Conservation (phyloP, 2,113 vertebrate genomes). For the Cariama cristata region DNA sequence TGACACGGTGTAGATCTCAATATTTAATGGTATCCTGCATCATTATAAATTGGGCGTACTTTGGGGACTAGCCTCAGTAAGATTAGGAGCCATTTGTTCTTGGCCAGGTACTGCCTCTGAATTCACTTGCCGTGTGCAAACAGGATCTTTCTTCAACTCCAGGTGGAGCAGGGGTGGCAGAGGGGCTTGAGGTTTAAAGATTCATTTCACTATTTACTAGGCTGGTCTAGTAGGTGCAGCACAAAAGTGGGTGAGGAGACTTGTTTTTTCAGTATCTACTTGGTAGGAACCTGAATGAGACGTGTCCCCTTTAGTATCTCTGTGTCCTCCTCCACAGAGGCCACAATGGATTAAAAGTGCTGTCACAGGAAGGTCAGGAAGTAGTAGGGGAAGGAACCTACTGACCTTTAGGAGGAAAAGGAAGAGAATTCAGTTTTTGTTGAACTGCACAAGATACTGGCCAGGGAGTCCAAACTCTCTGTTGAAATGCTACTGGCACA, state of each 20-base stretch:
- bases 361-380: neutral
- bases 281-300: neutral
- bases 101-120: neutral
- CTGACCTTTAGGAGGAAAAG: neutral
- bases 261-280: neutral
- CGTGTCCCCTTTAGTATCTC: neutral
- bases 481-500: rapidly evolving
- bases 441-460: neutral
- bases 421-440: neutral
- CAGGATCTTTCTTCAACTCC: neutral
- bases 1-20: neutral
- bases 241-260: neutral
- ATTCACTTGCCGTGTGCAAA: neutral
- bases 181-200: neutral
- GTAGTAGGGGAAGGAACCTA: neutral
- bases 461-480: neutral
- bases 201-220: neutral
- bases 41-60: neutral
- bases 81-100: neutral
- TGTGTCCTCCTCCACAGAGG: neutral
- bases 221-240: neutral
- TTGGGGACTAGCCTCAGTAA: neutral
- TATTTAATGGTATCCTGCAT: neutral
- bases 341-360: neutral
- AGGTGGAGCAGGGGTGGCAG: neutral